Conservation (phyloP, 2,113 vertebrate species). For the Nyctereutes procyonoides region DNA sequence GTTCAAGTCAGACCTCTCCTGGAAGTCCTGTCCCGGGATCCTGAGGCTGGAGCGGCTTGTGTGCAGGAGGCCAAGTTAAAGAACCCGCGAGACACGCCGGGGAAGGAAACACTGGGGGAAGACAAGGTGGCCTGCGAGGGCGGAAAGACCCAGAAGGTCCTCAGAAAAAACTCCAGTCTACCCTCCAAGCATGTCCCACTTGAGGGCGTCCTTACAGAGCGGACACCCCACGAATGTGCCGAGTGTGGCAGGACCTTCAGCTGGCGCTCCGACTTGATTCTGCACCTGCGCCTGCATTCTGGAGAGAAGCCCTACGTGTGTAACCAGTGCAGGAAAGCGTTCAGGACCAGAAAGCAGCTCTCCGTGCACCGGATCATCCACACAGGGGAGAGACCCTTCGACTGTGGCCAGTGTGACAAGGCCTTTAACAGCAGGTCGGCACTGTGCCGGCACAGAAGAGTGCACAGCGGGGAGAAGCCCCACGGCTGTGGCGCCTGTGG, state of each 20-base stretch:
- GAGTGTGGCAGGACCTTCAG: background rate
- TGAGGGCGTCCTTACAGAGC: background rate
- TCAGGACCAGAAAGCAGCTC: constrained; percentile 43
- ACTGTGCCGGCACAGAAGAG: constrained; percentile 30
- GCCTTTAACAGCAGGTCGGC: constrained; percentile 41
- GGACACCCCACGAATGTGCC: background rate
- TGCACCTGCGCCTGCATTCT: constrained; percentile 17
- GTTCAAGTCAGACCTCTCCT: background rate
- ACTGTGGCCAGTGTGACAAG: constrained; percentile 48
- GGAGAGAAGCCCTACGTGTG: constrained; percentile 28
- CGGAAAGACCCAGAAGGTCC: background rate
- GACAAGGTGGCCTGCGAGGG: background rate
- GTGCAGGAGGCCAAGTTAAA: background rate
- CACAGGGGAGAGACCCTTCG: constrained; percentile 52
- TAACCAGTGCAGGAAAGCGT: constrained; percentile 49
- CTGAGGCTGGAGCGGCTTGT: background rate
- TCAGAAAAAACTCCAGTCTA: background rate
- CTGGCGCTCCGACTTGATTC: background rate
- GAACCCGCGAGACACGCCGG: background rate
- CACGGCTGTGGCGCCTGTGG: constrained; percentile 28
- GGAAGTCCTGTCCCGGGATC: background rate
- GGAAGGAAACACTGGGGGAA: background rate
- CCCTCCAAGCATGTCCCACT: background rate
- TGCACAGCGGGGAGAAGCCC: constrained; percentile 36
- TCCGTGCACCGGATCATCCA: constrained; percentile 39